These are phyloP conservation scores for Brienomyrus brachyistius DNA, from an alignment of 2,113 vertebrate genomes.

Conservation along the genomic window DNA sequence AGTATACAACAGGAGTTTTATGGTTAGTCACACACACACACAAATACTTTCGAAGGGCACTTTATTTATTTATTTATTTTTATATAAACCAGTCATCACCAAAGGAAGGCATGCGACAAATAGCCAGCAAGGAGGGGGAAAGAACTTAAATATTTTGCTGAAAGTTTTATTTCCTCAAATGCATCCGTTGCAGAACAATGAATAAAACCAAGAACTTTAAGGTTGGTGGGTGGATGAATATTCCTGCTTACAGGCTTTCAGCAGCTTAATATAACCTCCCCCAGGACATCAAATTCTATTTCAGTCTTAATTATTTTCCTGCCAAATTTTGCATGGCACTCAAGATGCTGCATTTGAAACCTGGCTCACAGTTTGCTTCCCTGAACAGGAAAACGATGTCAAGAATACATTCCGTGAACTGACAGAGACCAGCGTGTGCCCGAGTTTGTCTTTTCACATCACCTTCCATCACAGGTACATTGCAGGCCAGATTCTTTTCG, in stretches of 20 bases:
- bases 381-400: neutral
- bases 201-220: neutral
- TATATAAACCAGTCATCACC: neutral
- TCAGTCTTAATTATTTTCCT: slow-evolving; percentile 41
- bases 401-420: neutral
- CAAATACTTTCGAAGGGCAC: neutral
- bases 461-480: neutral
- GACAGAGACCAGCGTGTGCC: neutral
- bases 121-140: neutral
- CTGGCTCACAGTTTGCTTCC: neutral
- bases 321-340: slow-evolving; percentile 35
- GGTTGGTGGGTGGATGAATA: neutral
- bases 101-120: neutral
- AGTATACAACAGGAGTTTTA: neutral
- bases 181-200: neutral
- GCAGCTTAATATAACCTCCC: neutral
- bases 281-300: slow-evolving; percentile 47
- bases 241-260: neutral
- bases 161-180: neutral
- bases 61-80: neutral
- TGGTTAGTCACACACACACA: neutral
- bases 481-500: neutral
- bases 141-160: neutral
- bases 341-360: slow-evolving; percentile 27
- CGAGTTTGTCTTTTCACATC: neutral